Evolutionary conservation across 37 sponge, comb jelly and placozoan genomes (phyloP), one percentile per base, ranked within the genome.

Genomic region (Halichondria panicea): DNA sequence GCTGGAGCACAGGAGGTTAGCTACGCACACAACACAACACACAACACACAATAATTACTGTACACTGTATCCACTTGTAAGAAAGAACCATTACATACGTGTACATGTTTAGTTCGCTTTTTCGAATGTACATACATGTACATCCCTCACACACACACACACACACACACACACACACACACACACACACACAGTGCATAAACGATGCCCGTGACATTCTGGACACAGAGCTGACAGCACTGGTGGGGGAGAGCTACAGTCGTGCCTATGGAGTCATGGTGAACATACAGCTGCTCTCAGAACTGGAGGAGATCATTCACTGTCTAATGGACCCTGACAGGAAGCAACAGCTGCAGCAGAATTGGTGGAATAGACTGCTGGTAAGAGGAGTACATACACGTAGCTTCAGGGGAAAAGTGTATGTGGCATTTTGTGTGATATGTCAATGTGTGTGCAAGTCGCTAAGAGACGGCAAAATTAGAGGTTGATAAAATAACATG

Each of bases 231-330:
- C 82, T 97, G 58, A 92, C 96, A 8, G 95, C 91, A 1, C 87
- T 97, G 37, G 93, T 89, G 5, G 91, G 93, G 18, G 99, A 97
- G 84, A 92, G 96, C 72, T 97, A 97, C 84, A 95, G 79, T 84
- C 75, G 99, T 77, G 91, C 96, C 33, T 97, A 97, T 69, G 85
- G 86, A 4, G 89, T 91, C 55, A 92, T 94, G 87, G 96, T 97
- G 53, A 63, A 55, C 44, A 89, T 92, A n/a, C 99, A 97, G 69
- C 84, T 92, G 70, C 60, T 97, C 57, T 95, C 95, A 40, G 98
- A 97, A 57, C 74, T 97, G 70, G 98, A 97, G 80, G 99, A 97
- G 77, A 89, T 92, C 42, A 72, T 89, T 42, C 83, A 77, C 62
- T 94, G 85, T 62, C 82, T 92, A 40, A 53, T 60, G 13, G 59